phyloP scores from a whole-genome alignment of 2,113 vertebrate species.

The Sprattus sprattus region DNA sequence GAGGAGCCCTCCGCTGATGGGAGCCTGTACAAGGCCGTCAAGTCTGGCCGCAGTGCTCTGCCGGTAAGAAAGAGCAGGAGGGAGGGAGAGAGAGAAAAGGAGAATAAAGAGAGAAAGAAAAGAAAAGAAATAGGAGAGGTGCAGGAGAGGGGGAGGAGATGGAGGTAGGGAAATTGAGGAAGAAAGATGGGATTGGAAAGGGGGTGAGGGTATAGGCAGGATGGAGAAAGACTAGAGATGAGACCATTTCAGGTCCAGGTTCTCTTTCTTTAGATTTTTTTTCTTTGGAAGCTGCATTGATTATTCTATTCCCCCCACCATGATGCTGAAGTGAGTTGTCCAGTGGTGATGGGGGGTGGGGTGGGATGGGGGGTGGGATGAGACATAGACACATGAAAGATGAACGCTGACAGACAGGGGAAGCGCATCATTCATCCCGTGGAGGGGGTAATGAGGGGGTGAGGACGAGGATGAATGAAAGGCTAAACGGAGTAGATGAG shows the following conservation, averaged over 20 bases:
- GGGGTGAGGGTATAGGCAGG: background rate
- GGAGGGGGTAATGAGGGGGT: background rate
- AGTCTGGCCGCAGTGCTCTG: constrained; percentile 72
- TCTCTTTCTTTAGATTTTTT: background rate
- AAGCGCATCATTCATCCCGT: background rate
- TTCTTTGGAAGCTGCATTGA: background rate
- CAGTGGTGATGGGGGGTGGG: no score
- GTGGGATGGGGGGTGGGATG: background rate
- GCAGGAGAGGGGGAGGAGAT: background rate
- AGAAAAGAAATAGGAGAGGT: background rate
- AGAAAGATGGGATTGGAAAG: background rate
- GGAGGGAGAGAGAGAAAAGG: background rate
- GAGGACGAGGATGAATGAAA: background rate
- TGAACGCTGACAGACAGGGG: background rate
- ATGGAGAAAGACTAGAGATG: background rate
- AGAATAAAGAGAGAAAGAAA: background rate
- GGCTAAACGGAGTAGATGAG: background rate
- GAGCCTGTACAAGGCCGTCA: constrained; percentile 78
- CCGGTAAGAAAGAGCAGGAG: constrained; percentile 69
- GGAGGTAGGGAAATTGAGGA: background rate
- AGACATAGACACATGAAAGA: background rate
- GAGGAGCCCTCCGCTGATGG: constrained; percentile 40
- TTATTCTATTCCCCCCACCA: background rate
- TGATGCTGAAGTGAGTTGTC: background rate
- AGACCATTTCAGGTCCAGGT: background rate